Evolutionary conservation across 2,797 vertebrate species (phyloP).

Genomic region (Notolepis coatsorum): DNA sequence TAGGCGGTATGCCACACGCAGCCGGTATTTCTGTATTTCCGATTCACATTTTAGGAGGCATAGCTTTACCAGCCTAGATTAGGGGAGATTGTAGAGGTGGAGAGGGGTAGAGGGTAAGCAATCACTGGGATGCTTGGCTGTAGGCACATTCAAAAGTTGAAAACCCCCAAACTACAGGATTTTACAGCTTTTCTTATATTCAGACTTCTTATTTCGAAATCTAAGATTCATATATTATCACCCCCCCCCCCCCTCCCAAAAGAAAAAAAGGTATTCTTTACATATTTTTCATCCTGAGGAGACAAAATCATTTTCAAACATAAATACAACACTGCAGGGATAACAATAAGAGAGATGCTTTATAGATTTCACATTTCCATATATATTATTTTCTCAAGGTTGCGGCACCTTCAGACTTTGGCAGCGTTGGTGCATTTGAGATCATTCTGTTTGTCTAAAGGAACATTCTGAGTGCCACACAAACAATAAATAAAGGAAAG

Average conservation of each 20-base stretch:
- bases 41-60: too few relatives aligned
- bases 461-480: slow-evolving; percentile 70
- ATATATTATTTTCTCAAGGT: slow-evolving; percentile 87
- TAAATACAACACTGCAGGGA: slow-evolving; percentile 82
- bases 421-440: slow-evolving; percentile 73
- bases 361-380: slow-evolving; percentile 84
- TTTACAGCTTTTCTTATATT: slow-evolving; percentile 78
- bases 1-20: neutral
- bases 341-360: slow-evolving; percentile 82
- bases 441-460: slow-evolving; percentile 73
- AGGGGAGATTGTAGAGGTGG: slow-evolving; percentile 67
- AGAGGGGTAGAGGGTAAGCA: slow-evolving; percentile 65
- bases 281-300: slow-evolving; percentile 83
- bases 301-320: slow-evolving; percentile 82
- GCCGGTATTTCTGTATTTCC: too few relatives aligned
- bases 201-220: slow-evolving; percentile 76
- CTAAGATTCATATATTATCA: slow-evolving; percentile 70
- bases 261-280: slow-evolving; percentile 69
- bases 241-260: slow-evolving; percentile 50
- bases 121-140: slow-evolving; percentile 76
- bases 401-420: slow-evolving; percentile 79
- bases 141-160: slow-evolving; percentile 84
- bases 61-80: too few relatives aligned
- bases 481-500: slow-evolving; percentile 70
- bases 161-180: slow-evolving; percentile 79